Evolutionary conservation across 1,140 invertebrate genomes (phyloP).

Genomic region (Polypedilum pembai): DNA sequence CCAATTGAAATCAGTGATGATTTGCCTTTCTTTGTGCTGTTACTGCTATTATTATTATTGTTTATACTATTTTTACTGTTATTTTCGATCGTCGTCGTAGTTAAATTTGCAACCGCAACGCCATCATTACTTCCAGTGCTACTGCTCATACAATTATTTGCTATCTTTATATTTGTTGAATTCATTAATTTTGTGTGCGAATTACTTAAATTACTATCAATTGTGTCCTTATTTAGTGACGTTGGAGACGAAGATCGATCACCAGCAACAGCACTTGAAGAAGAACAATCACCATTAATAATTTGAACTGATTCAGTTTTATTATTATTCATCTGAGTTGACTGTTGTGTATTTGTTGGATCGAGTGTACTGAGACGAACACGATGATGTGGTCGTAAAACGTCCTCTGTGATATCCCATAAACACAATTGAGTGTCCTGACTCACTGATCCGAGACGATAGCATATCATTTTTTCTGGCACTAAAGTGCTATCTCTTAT

Average conservation of each 20-base stretch:
- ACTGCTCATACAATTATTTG: conserved; percentile 21
- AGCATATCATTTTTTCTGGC: conserved; percentile 55
- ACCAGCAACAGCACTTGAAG: background rate
- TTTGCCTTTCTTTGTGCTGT: conserved; percentile 38
- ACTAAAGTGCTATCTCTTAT: conserved; percentile 43
- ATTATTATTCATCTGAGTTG: conserved; percentile 36
- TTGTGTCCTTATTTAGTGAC: background rate
- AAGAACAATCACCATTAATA: conserved; percentile 24
- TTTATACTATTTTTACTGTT: conserved; percentile 31
- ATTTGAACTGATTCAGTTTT: conserved; percentile 25
- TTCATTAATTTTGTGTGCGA: conserved; percentile 22
- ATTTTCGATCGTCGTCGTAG: background rate
- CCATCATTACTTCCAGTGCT: background rate
- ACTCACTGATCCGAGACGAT: conserved; percentile 91
- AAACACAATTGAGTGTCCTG: conserved; percentile 97
- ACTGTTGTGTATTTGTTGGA: background rate
- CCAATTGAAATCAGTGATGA: conserved; percentile 30
- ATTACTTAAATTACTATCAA: conserved; percentile 20
- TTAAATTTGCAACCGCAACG: background rate
- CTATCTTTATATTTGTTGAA: background rate
- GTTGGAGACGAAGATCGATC: conserved; percentile 15
- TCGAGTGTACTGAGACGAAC: conserved; percentile 29
- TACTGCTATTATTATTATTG: conserved; percentile 36
- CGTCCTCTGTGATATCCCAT: conserved; percentile 97
- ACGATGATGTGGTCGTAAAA: conserved; percentile 51